Percentiles rank a stretch among this genome's conserved stretches.
These are phyloP conservation scores for Rhizomys pruinosus DNA, from an alignment of 2,113 vertebrate species.

Conservation along the genomic window DNA sequence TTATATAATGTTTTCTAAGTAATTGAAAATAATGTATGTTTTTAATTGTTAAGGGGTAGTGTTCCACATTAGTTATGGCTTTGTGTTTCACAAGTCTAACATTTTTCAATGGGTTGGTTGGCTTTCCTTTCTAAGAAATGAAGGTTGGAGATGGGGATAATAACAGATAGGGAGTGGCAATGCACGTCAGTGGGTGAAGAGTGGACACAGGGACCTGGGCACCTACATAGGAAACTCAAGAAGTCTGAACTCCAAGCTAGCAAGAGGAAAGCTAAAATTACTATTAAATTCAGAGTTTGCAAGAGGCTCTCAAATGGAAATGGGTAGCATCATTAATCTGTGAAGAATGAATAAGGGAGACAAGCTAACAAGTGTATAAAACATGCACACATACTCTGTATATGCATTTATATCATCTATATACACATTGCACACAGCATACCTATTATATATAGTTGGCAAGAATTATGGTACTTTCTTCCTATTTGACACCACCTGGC, in stretches of 20 bases:
- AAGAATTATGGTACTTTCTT: not conserved
- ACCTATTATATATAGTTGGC: too few relatives aligned
- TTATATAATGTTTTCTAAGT: not conserved
- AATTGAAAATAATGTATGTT: not conserved
- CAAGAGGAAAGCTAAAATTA: not conserved
- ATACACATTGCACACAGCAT: not conserved
- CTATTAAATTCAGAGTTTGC: not conserved
- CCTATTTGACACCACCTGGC: not conserved
- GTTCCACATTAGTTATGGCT: not conserved
- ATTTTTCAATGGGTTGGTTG: not conserved
- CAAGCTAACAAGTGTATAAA: not conserved
- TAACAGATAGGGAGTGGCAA: too few relatives aligned
- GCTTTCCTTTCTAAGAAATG: too few relatives aligned
- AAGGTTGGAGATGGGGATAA: too few relatives aligned
- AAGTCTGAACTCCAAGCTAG: not conserved
- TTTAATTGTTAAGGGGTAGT: not conserved
- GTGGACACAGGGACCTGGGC: too few relatives aligned
- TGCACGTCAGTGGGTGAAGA: too few relatives aligned
- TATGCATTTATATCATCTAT: not conserved
- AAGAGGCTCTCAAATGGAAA: not conserved
- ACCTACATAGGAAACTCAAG: not conserved
- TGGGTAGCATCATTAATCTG: not conserved
- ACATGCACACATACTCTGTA: not conserved
- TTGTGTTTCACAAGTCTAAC: not conserved
- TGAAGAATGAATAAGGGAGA: not conserved